Conservation (phyloP, 1,140 invertebrate species). For the Aradophagus sp. region DNA sequence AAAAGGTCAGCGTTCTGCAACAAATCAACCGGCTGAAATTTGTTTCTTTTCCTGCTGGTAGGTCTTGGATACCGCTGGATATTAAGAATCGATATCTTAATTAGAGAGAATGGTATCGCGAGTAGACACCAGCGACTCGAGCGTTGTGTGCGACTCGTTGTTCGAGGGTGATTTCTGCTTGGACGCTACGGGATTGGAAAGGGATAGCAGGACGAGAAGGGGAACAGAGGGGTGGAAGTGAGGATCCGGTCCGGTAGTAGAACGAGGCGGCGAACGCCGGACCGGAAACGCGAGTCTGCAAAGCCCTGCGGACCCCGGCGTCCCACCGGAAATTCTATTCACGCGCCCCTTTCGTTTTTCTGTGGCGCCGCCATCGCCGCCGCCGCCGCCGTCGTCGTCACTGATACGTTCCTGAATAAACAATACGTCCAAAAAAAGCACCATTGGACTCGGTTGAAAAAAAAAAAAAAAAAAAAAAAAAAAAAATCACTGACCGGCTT, state of each 20-base stretch:
- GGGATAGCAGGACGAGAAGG: conserved; percentile 10
- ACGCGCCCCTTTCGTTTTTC: conserved; percentile 70
- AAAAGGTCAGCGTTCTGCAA: too few species aligned
- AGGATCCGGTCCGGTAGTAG: conserved; percentile 69
- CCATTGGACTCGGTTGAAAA: conserved; percentile 37
- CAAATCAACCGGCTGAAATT: too few species aligned
- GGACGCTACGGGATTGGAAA: conserved; percentile 43
- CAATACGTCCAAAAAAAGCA: conserved; percentile 66
- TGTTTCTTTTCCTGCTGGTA: conserved; percentile 40
- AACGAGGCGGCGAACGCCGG: conserved; percentile 66
- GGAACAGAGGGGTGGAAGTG: conserved; percentile 15
- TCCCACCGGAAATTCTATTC: conserved; percentile 73
- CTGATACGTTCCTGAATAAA: conserved; percentile 73
- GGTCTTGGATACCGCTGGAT: conserved; percentile 60
- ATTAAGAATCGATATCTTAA: conserved; percentile 76
- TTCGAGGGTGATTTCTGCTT: conserved; percentile 46
- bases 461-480: conserved; percentile 22
- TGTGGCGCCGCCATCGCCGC: conserved; percentile 59
- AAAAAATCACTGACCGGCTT: not conserved
- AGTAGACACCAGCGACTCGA: conserved; percentile 31
- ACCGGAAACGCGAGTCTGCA: conserved; percentile 73
- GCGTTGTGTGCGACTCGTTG: conserved; percentile 21
- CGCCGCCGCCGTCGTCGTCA: conserved; percentile 57
- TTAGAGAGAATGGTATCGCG: conserved; percentile 61
- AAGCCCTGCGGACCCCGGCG: conserved; percentile 69